A percentile compares a stretch with the other conserved stretches of the same genome.
These are phyloP conservation scores for Macroramphosus scolopax DNA, from an alignment of 2,797 vertebrate genomes.

Conservation along the genomic window DNA sequence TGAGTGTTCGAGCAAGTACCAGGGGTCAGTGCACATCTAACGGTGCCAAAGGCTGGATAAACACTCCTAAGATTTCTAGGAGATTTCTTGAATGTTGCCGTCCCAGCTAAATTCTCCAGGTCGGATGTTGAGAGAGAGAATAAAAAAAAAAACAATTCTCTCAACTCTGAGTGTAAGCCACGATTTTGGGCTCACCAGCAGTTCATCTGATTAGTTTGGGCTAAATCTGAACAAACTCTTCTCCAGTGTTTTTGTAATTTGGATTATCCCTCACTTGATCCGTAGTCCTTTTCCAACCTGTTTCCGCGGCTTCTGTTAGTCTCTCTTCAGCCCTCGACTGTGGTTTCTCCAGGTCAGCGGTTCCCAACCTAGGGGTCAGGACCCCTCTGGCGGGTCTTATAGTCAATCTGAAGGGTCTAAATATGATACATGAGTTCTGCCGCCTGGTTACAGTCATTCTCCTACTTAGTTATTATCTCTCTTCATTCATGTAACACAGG, in stretches of 20 bases:
- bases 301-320: slow-evolving; percentile 18
- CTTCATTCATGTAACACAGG: too few species aligned
- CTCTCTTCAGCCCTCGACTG: neutral
- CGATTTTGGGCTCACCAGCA: slow-evolving; percentile 8
- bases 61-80: slow-evolving; percentile 47
- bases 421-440: too few species aligned
- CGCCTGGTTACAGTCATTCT: too few species aligned
- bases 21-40: slow-evolving; percentile 45
- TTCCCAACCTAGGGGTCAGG: neutral
- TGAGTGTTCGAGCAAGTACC: slow-evolving; percentile 46
- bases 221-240: slow-evolving; percentile 19
- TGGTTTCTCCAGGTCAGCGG: neutral
- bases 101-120: slow-evolving; percentile 42
- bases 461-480: too few species aligned
- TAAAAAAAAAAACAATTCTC: slow-evolving; percentile 16
- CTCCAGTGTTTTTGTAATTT: slow-evolving; percentile 25
- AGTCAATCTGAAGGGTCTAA: too few species aligned
- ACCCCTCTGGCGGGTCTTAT: neutral
- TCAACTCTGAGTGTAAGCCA: slow-evolving; percentile 23
- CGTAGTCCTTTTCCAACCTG: slow-evolving; percentile 4
- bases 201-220: slow-evolving; percentile 35
- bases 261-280: slow-evolving; percentile 22
- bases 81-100: slow-evolving; percentile 57
- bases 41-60: slow-evolving; percentile 60
- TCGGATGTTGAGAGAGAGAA: slow-evolving; percentile 8